Conservation (phyloP, 2,113 vertebrate species). For the Lepus europaeus region DNA sequence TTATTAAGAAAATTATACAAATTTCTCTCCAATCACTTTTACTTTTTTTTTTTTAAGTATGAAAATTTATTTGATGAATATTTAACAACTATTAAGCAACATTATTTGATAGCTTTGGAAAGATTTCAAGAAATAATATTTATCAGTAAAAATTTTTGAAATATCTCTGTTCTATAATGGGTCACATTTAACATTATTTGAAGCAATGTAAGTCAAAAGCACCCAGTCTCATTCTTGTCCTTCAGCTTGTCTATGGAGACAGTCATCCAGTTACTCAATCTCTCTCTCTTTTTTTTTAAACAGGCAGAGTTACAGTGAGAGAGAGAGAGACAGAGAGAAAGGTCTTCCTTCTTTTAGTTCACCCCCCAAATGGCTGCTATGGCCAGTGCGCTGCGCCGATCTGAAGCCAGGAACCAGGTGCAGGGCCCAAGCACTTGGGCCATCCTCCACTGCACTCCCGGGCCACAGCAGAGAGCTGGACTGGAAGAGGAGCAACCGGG, state of each 20-base stretch:
- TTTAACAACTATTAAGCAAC: slow-evolving; percentile 74
- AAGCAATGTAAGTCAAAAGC: not conserved
- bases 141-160: slow-evolving; percentile 45
- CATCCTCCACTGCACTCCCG: too few species aligned
- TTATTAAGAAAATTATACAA: slow-evolving; percentile 73
- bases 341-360: too few species aligned
- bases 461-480: too few species aligned
- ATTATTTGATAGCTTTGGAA: slow-evolving; percentile 68
- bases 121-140: slow-evolving; percentile 60
- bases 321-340: too few species aligned
- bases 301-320: too few species aligned
- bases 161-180: not conserved
- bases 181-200: not conserved
- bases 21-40: slow-evolving; percentile 66
- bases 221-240: not conserved
- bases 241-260: not conserved
- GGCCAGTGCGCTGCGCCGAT: too few species aligned
- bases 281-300: not conserved
- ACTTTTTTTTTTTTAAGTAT: slow-evolving; percentile 70
- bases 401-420: too few species aligned
- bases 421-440: too few species aligned
- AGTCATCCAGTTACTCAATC: not conserved
- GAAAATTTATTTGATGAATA: slow-evolving; percentile 69
- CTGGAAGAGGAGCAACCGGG: too few species aligned
- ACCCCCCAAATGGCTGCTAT: too few species aligned